Base-by-base conservation (phyloP, 1,140 invertebrate species). In the Monomorium pharaonis region DNA sequence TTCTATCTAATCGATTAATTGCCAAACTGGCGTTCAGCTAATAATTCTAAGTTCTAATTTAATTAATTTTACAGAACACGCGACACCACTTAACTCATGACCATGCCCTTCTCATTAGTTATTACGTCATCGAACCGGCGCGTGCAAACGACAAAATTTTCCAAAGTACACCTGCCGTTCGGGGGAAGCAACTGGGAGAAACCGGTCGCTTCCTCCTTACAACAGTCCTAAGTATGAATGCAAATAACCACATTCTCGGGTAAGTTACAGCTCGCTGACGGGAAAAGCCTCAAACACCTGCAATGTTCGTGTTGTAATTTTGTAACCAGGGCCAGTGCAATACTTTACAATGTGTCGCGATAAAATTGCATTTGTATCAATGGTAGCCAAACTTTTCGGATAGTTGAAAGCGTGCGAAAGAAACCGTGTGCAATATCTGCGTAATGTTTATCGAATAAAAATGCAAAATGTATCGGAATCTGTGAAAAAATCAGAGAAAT, bases 141-240 rank as follows among this genome's bases (percentile, higher is more conserved):
- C 47, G 49, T 18, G 14, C 49, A 47, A 33, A 72, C 54, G 24
- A 47, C 16, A 47, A 27, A 72, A 42, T 30, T 63, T 78, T 42
- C 21, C 49, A 4, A 80, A 14, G 21, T 37, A 84, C 67, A 75
- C 54, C 24, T 42, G 33, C 21, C 18, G 10, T 77, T 58, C 33
- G 44, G 44, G 24, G 16, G 37, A 51, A 84, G 44, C 58, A 21
- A 44, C 27, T 33, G 9, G 47, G 27, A 49, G 72, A 88, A 77
- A 77, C 63, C 87, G 72, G 77, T 86, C 49, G 58, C 37, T 30
- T 77, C 42, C 21, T 63, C 30, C 5, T 30, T 67, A 67, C n/a
- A 74, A 80, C 58, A 62, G 44, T 74, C 72, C 65, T 88, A 88
- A 88, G 54, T 81, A 60, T 51, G 60, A 84, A 76, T 69, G 85